These are phyloP conservation scores for Lottia gigantea DNA, from an alignment of 2,888 invertebrate species.

Conservation along the genomic window DNA sequence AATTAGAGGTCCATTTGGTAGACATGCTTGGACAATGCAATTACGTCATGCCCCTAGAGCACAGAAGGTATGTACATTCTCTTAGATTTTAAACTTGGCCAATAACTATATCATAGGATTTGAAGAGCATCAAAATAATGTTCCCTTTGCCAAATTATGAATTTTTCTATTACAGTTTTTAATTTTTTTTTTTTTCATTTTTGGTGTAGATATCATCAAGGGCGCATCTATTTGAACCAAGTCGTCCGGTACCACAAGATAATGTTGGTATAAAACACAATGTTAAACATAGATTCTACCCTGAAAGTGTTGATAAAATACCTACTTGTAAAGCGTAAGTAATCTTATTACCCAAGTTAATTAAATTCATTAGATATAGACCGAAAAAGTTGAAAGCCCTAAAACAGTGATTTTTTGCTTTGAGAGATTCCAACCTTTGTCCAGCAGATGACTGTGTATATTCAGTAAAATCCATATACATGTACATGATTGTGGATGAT, in stretches of 20 bases:
- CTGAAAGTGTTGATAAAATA: slow-evolving; percentile 82
- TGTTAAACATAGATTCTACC: slow-evolving; percentile 81
- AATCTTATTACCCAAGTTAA: neutral
- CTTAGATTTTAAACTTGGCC: neutral
- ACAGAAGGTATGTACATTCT: slow-evolving; percentile 50
- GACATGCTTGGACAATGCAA: slow-evolving; percentile 84
- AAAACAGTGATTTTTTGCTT: no score
- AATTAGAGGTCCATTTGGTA: slow-evolving; percentile 91
- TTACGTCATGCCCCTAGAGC: slow-evolving; percentile 87
- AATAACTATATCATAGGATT: neutral
- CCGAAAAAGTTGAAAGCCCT: no score
- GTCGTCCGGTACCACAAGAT: slow-evolving; percentile 82
- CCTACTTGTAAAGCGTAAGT: slow-evolving; percentile 84
- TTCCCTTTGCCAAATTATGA: no score
- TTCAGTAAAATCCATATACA: no score
- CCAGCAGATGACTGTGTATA: no score
- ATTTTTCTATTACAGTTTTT: no score
- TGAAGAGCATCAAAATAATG: no score
- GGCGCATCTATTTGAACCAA: slow-evolving; percentile 66
- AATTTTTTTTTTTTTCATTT: no score
- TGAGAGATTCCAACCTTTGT: no score
- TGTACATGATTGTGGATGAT: no score
- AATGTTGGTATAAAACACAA: slow-evolving; percentile 78
- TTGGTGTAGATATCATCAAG: slow-evolving; percentile 47
- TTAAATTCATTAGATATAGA: no score